phyloP scores from a whole-genome alignment of 2,113 vertebrate species.

The Sturnira hondurensis region DNA sequence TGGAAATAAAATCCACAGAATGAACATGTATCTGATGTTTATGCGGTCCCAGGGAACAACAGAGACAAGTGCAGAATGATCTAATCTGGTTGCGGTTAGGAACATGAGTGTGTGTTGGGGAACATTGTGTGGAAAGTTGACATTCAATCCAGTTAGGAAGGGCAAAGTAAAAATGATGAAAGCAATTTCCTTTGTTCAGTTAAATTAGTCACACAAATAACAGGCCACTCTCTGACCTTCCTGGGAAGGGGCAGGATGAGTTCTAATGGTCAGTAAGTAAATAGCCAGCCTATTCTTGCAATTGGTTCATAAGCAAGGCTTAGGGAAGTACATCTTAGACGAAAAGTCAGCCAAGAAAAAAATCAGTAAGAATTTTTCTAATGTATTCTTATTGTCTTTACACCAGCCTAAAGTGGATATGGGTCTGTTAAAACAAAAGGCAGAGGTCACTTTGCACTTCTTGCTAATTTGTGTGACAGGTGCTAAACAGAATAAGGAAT shows the following conservation, averaged over 20 bases:
- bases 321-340: neutral
- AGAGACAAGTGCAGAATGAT: slow-evolving; percentile 55
- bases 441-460: slow-evolving; percentile 22
- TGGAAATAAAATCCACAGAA: slow-evolving; percentile 71
- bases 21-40: slow-evolving; percentile 63
- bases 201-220: slow-evolving; percentile 42
- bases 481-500: neutral
- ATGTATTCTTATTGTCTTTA: neutral
- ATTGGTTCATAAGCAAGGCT: neutral
- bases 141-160: slow-evolving; percentile 66
- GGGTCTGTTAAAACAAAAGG: neutral
- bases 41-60: slow-evolving; percentile 25
- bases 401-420: neutral
- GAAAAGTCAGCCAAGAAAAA: slow-evolving; percentile 5
- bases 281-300: neutral
- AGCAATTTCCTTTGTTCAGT: slow-evolving; percentile 66
- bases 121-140: slow-evolving; percentile 51
- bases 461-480: neutral
- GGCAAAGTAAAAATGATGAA: slow-evolving; percentile 47
- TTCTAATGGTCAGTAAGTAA: slow-evolving; percentile 35
- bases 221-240: slow-evolving; percentile 60
- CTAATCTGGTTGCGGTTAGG: slow-evolving; percentile 51
- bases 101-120: neutral
- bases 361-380: neutral
- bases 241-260: slow-evolving; percentile 33